A percentile compares a stretch with the other conserved stretches of the same genome.
Conservation (phyloP, 2,888 invertebrate species). For the Didymodactylos carnosus region DNA sequence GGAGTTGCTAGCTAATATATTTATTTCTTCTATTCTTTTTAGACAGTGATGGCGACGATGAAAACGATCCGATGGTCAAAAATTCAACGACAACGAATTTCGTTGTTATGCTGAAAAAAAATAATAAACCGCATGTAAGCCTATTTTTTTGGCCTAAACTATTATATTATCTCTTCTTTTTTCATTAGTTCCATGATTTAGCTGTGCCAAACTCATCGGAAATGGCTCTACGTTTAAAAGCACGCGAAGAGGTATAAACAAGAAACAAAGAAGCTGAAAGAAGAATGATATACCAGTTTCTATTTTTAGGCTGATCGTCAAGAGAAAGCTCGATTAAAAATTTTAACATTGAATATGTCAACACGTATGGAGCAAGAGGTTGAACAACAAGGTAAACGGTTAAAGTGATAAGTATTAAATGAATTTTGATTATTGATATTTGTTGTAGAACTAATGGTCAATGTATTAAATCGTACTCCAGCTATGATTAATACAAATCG, state of each 20-base stretch:
- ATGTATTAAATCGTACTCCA: neutral
- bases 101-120: constrained; percentile 74
- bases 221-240: constrained; percentile 65
- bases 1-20: too few species aligned
- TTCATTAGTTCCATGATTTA: constrained; percentile 67
- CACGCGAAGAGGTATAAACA: constrained; percentile 57
- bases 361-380: constrained; percentile 34
- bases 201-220: constrained; percentile 68
- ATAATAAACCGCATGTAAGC: constrained; percentile 43
- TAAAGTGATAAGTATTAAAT: too few species aligned
- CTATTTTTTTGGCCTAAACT: too few species aligned
- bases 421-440: too few species aligned
- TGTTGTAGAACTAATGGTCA: neutral
- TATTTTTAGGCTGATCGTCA: constrained; percentile 31
- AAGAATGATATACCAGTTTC: neutral
- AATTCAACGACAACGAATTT: constrained; percentile 52
- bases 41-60: neutral
- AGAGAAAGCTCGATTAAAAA: constrained; percentile 9
- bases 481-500: constrained; percentile 49
- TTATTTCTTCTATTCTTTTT: constrained; percentile 60
- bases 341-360: constrained; percentile 13
- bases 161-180: too few species aligned
- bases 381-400: constrained; percentile 10
- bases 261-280: too few species aligned
- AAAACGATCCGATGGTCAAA: neutral